Percentiles rank a stretch among this genome's conserved stretches.
These are phyloP conservation scores for Clavelina lepadiformis DNA, from an alignment of 23 tunicate species.

Conservation along the genomic window DNA sequence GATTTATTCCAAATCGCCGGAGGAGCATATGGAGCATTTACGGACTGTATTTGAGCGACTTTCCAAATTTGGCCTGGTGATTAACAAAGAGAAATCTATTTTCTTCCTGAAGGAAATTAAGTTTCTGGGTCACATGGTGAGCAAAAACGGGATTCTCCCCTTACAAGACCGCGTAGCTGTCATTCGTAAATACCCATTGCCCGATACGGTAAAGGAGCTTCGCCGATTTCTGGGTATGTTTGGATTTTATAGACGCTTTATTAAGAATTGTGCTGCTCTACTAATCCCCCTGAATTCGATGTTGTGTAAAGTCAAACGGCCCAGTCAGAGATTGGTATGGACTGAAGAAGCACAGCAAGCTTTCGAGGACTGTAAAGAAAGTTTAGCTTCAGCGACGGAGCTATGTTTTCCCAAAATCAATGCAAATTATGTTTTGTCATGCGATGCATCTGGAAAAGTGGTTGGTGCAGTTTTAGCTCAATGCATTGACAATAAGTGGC, in stretches of 20 bases:
- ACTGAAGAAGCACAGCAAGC: too few relatives aligned
- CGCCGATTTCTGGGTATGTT: constrained; percentile 1
- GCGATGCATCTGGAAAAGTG: too few relatives aligned
- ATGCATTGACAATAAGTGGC: too few relatives aligned
- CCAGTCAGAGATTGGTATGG: too few relatives aligned
- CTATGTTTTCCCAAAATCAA: too few relatives aligned
- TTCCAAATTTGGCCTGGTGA: neutral
- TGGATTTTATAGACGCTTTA: neutral
- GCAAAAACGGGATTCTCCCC: constrained; percentile 1
- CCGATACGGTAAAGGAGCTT: constrained; percentile 1
- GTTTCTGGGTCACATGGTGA: constrained; percentile 2
- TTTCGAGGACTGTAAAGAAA: too few relatives aligned
- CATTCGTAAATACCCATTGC: constrained; percentile 5
- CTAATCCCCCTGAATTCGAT: too few relatives aligned
- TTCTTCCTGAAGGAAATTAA: neutral
- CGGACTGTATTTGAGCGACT: constrained; percentile 1
- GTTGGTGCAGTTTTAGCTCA: too few relatives aligned
- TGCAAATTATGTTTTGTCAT: too few relatives aligned
- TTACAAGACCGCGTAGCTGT: neutral
- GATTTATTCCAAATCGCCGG: neutral
- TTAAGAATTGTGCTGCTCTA: too few relatives aligned
- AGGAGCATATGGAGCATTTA: neutral
- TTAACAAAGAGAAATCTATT: constrained; percentile 1
- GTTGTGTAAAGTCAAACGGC: too few relatives aligned
- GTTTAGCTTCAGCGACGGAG: too few relatives aligned